Evolutionary conservation across 2,888 invertebrate genomes (phyloP), one percentile per base, ranked within the genome.

Genomic region (Syrphus vitripennis): DNA sequence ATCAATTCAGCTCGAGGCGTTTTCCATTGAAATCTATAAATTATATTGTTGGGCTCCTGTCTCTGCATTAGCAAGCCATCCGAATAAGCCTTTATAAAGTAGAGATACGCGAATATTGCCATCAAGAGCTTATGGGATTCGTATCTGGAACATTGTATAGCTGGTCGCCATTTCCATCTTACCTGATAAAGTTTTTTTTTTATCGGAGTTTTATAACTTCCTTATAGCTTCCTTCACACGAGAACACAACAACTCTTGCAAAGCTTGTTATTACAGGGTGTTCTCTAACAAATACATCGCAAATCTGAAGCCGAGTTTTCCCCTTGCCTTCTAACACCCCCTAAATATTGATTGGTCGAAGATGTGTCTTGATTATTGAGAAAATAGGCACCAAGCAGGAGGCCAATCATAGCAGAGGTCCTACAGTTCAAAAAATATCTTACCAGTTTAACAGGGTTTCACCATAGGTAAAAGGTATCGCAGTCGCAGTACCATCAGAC

Each of bases 11-110:
- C 80, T 67, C 29, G 42, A 76, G 67, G 80, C 67, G 81, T 61
- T 76, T 76, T 84, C 84, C 61, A 72, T n/a, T 80, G 81, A 81
- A 84, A 76, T 76, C 76, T 81, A 81, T 80, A 80, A 80, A 74
- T 80, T 80, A 79, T 79, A 55, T 65, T 65, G 55, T 37, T 42
- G 26, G 29, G 34, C 61, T 69, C 40, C 14, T 50, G 61, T 48
- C 24, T 26, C n/a, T 26, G 37, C 40, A 14, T 24, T n/a, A 40
- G 61, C 45, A 21, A 40, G 61, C 45, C 29, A 29, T 63, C 63
- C 42, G 42, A 42, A 26, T 65, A 59, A 16, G 16, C 1, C 16
- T 55, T 0, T 5, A 3, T 31, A 31, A 37, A 14, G 19, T 31
- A 31, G 16, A 21, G 31, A n/a, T 24, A 34, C 7, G 14, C 14